A percentile compares a stretch with the other conserved stretches of the same genome.
phyloP scores from a whole-genome alignment of 2,888 invertebrate genomes.

The Oscheius sp. region DNA sequence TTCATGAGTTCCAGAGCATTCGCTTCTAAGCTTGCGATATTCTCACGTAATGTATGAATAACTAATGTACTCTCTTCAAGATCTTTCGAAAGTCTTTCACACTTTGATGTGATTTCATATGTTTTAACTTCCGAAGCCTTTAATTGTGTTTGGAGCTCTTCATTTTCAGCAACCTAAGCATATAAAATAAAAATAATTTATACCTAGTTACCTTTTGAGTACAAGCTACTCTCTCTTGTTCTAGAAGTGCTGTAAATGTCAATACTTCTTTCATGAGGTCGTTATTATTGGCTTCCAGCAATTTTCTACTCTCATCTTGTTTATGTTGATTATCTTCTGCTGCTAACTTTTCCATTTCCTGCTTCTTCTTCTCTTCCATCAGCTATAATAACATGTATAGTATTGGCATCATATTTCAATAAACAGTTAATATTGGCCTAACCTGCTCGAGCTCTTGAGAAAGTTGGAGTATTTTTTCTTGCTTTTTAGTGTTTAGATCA shows the following conservation, averaged over 20 bases:
- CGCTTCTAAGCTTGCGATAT: conserved; percentile 40
- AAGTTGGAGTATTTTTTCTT: conserved; percentile 37
- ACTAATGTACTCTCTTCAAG: conserved; percentile 1
- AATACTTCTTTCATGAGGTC: conserved; percentile 53
- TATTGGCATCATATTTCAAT: background rate
- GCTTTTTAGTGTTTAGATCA: conserved; percentile 42
- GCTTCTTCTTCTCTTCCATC: conserved; percentile 37
- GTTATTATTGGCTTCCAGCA: conserved; percentile 45
- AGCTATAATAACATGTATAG: conserved; percentile 32
- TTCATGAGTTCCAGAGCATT: conserved; percentile 46
- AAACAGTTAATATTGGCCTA: conserved; percentile 1
- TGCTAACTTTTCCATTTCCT: conserved; percentile 36
- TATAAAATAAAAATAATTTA: background rate
- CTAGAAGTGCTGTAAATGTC: conserved; percentile 43
- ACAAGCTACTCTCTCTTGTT: conserved; percentile 41
- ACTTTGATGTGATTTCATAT: background rate
- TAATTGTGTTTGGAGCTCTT: background rate
- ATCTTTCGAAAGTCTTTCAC: conserved; percentile 29
- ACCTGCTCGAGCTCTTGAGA: conserved; percentile 48
- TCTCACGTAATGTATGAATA: conserved; percentile 34
- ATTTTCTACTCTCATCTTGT: conserved; percentile 43
- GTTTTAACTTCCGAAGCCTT: background rate
- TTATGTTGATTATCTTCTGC: conserved; percentile 41
- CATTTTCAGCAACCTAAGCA: background rate
- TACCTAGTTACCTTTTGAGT: conserved; percentile 42